Evolutionary conservation across 2,113 vertebrate species (phyloP).

Genomic region (Megaceryle maxima): DNA sequence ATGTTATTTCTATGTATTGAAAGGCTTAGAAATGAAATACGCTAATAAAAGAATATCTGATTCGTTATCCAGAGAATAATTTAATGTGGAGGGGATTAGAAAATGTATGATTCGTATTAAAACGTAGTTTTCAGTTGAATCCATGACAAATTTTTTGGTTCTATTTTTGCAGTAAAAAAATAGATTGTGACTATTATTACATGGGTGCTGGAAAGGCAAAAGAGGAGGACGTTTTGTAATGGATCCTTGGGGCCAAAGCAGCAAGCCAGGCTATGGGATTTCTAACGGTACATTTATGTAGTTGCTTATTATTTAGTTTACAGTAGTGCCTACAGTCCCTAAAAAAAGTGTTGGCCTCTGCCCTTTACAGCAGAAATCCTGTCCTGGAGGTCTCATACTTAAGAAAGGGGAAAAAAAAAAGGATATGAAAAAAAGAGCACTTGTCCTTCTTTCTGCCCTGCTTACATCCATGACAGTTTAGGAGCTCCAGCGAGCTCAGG

Average conservation of each 20-base stretch:
- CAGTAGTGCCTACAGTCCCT: neutral
- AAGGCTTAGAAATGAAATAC: conserved; percentile 37
- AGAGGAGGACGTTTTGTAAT: neutral
- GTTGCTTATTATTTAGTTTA: neutral
- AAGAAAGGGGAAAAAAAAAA: neutral
- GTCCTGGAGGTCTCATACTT: neutral
- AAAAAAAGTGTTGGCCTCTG: neutral
- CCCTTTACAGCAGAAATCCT: neutral
- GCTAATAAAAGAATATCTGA: conserved; percentile 22
- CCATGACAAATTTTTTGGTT: neutral
- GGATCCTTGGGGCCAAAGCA: neutral
- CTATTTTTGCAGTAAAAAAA: neutral
- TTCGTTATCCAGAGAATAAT: neutral
- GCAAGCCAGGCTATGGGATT: neutral
- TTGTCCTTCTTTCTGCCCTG: neutral
- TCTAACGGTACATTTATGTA: neutral
- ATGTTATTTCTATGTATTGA: conserved; percentile 31
- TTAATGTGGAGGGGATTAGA: neutral
- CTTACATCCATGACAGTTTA: neutral
- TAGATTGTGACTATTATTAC: neutral
- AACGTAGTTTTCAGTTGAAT: neutral
- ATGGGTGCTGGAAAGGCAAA: neutral
- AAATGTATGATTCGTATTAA: neutral
- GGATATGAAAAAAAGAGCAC: neutral
- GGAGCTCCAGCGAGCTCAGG: neutral